These are phyloP conservation scores for Puffinus mauretanicus DNA, from an alignment of 2,113 vertebrate genomes.

Conservation along the genomic window DNA sequence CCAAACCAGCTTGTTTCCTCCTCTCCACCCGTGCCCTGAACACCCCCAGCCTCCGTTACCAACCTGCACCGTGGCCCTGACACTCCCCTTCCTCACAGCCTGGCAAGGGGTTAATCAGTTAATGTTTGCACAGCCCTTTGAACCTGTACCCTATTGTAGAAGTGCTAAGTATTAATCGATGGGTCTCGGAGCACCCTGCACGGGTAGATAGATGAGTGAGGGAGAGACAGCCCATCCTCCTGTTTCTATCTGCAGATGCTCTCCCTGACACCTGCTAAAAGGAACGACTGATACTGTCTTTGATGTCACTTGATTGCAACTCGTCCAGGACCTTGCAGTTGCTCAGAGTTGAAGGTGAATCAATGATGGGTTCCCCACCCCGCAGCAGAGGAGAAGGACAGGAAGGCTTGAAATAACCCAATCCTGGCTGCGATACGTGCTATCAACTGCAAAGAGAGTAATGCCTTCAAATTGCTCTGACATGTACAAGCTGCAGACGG, in stretches of 20 bases:
- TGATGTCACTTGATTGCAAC: not conserved
- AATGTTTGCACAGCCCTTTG: not conserved
- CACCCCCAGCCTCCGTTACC: not conserved
- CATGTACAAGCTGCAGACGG: accelerated
- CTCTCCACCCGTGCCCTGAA: not conserved
- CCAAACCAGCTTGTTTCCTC: not conserved
- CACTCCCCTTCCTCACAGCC: not conserved
- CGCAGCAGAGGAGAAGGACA: not conserved
- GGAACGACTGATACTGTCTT: not conserved
- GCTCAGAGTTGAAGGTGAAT: not conserved
- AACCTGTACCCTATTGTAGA: not conserved
- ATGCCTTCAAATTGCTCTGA: not conserved
- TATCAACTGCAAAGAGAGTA: not conserved
- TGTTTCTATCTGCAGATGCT: not conserved
- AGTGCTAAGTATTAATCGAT: not conserved
- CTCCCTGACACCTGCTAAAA: not conserved
- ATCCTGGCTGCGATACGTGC: accelerated
- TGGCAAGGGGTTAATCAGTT: not conserved
- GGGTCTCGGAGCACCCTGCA: not conserved
- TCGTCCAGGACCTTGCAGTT: not conserved
- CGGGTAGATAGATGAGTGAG: not conserved
- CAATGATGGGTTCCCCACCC: not conserved
- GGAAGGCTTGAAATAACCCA: not conserved
- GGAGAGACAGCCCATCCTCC: not conserved
- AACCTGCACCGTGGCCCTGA: not conserved